Evolutionary conservation across 2,113 vertebrate species (phyloP), one percentile per base, ranked within the genome.

Genomic region (Pluvialis apricaria): DNA sequence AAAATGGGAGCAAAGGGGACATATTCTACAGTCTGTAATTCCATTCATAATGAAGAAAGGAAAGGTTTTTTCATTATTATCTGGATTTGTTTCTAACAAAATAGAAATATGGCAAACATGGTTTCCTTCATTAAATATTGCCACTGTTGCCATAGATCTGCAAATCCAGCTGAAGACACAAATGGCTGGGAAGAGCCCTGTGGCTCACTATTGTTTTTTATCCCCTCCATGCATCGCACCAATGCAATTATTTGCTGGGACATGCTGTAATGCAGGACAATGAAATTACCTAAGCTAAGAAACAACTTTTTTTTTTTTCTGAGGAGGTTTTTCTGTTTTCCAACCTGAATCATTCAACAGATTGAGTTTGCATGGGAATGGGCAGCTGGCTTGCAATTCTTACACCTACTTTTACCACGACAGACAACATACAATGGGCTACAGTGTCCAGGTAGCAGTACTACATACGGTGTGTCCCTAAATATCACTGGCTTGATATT

Each of bases 121-220:
- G 49, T 80, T 94, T 10, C 17, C 38, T 49, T 71, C 10, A 25
- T 36, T 70, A 17, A 34, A 18, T 21, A 19, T 64, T 69, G 28
- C 24, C 38, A 15, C 7, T 20, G 7, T 45, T 68, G 34, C 49
- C 40, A n/a, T 34, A 54, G 47, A 69, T 78, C 65, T 90, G 29
- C 75, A 82, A 86, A 75, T 57, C n/a, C 69, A 84, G 36, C 58
- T 40, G 55, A 87, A 72, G 68, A 83, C 90, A 77, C 15, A 68
- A 79, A 44, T 2, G 2, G 26, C 6, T 79, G 51, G 38, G 36
- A 82, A 90, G 76, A 70, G 29, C 28, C 9, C 32, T 75, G 5
- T 24, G 79, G 32, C 49, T 47, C 18, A 60, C 40, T 7, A 0
- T 55, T 76, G 49, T 28, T 88, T 82, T 82, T 82, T 40, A 45